Conservation (phyloP, 2,888 invertebrate species). For the Tetramorium bicarinatum region DNA sequence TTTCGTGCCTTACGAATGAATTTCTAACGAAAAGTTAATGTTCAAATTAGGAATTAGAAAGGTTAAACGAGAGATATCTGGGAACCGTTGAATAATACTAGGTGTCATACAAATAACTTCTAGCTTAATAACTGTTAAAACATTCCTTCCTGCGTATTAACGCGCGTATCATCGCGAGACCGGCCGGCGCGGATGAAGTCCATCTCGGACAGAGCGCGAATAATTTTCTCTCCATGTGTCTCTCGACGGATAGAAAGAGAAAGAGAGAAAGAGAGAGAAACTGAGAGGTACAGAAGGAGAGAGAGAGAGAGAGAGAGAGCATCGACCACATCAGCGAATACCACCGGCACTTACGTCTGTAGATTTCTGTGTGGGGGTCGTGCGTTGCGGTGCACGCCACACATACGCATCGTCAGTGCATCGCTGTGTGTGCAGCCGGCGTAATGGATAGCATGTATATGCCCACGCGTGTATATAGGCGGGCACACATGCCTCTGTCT, state of each 20-base stretch:
- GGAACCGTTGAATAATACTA: neutral
- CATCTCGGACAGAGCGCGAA: conserved; percentile 42
- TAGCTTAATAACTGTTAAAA: conserved; percentile 24
- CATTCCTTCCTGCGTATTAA: conserved; percentile 27
- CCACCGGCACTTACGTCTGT: conserved; percentile 52
- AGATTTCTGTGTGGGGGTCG: conserved; percentile 53
- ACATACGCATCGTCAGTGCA: conserved; percentile 16
- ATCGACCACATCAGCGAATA: conserved; percentile 55
- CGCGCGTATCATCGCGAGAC: conserved; percentile 30
- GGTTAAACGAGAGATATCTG: neutral
- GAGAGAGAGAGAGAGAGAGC: conserved; percentile 15
- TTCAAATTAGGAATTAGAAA: neutral
- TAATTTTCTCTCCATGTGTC: conserved; percentile 60
- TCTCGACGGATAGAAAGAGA: conserved; percentile 31
- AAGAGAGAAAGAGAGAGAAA: neutral
- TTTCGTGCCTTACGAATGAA: neutral
- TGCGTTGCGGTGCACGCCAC: neutral
- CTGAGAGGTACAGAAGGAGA: neutral
- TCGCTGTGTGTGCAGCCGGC: conserved; percentile 30
- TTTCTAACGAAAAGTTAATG: neutral
- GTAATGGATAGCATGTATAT: conserved; percentile 55
- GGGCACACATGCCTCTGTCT: conserved; percentile 31
- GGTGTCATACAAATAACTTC: conserved; percentile 12
- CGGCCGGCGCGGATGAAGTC: conserved; percentile 29
- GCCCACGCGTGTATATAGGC: conserved; percentile 53